Evolutionary conservation across 53 echinoderm and acorn worm species (phyloP).

Genomic region (Luidia sarsii): DNA sequence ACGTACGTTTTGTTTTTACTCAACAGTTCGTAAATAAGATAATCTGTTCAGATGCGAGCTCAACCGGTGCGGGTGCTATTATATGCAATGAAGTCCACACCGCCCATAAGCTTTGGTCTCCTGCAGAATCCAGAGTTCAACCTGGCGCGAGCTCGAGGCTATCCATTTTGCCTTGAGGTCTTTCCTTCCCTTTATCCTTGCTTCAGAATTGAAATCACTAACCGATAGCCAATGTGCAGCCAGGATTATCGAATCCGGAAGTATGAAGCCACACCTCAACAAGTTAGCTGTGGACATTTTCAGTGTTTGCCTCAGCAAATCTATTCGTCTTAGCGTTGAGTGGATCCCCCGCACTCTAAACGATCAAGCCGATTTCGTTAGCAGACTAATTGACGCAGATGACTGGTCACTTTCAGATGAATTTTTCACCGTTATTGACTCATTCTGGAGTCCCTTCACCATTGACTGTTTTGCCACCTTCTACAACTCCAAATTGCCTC

Average conservation of each 20-base stretch:
- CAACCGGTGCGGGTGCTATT: conserved; percentile 15
- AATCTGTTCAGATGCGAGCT: conserved; percentile 30
- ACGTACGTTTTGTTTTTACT: conserved; percentile 4
- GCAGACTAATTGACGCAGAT: conserved; percentile 42
- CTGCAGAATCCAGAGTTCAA: conserved; percentile 40
- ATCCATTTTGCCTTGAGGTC: conserved; percentile 1
- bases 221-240: conserved; percentile 4
- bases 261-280: neutral
- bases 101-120: conserved; percentile 49
- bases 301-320: conserved; percentile 2
- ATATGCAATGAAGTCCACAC: conserved; percentile 16
- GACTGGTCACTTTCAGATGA: conserved; percentile 46
- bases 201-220: neutral
- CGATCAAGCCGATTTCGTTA: conserved; percentile 48
- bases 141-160: conserved; percentile 34
- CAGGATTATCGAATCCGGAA: conserved; percentile 13
- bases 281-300: neutral
- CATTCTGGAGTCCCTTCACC: conserved; percentile 15
- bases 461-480: conserved; percentile 21
- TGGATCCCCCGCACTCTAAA: conserved; percentile 38
- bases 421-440: conserved; percentile 7
- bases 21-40: neutral
- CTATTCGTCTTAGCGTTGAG: neutral
- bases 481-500: conserved; percentile 5
- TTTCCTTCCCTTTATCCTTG: conserved; percentile 10